phyloP scores from a whole-genome alignment of 2,797 vertebrate genomes.

The Parambassis ranga region DNA sequence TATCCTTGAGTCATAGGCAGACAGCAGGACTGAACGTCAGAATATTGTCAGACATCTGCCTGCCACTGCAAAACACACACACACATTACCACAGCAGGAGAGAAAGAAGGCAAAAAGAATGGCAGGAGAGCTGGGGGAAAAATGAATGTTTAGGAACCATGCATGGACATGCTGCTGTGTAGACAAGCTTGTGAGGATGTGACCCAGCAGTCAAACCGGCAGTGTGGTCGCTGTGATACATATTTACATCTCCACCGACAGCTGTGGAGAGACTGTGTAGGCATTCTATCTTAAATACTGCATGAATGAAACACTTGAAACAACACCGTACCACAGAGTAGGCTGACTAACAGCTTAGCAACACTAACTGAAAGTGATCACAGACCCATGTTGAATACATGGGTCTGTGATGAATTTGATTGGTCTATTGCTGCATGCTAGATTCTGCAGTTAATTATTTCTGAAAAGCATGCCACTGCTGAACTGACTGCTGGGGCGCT shows the following conservation, averaged over 20 bases:
- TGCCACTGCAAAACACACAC: slow-evolving; percentile 34
- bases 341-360: too few relatives aligned
- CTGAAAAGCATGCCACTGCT: too few relatives aligned
- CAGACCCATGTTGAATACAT: too few relatives aligned
- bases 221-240: neutral
- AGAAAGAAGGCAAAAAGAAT: slow-evolving; percentile 2
- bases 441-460: too few relatives aligned
- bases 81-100: slow-evolving; percentile 27
- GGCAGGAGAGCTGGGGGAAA: slow-evolving; percentile 9
- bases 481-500: too few relatives aligned
- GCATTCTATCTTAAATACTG: too few relatives aligned
- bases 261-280: too few relatives aligned
- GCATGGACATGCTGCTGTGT: slow-evolving; percentile 4
- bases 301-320: too few relatives aligned
- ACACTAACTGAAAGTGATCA: too few relatives aligned
- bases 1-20: slow-evolving; percentile 56
- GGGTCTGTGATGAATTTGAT: too few relatives aligned
- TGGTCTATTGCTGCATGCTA: too few relatives aligned
- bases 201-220: slow-evolving; percentile 1
- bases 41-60: slow-evolving; percentile 73
- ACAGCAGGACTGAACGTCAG: slow-evolving; percentile 64
- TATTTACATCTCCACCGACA: neutral
- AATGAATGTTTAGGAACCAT: slow-evolving; percentile 22
- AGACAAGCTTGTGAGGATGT: slow-evolving; percentile 5
- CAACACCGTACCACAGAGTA: too few relatives aligned